These are phyloP conservation scores for Carollia perspicillata DNA, from an alignment of 2,113 vertebrate genomes.

Conservation along the genomic window DNA sequence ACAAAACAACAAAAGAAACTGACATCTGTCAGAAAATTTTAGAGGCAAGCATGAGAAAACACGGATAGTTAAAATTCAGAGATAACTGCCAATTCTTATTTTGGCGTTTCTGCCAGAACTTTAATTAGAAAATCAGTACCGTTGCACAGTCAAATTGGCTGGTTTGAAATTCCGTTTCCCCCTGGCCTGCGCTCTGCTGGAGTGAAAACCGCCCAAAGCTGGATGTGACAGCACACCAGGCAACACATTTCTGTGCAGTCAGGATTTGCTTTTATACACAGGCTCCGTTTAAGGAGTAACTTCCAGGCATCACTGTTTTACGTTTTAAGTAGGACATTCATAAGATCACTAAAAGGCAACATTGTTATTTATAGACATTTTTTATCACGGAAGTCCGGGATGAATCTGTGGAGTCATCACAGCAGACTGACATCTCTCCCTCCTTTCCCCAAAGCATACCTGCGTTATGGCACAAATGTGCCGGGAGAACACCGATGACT, in stretches of 20 bases:
- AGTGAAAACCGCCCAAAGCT: not conserved
- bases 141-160: not conserved
- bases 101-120: conserved; percentile 10
- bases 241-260: not conserved
- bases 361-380: not conserved
- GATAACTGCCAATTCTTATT: conserved; percentile 36
- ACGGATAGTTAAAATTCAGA: not conserved
- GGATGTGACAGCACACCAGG: not conserved
- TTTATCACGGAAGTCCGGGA: not conserved
- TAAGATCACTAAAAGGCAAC: not conserved
- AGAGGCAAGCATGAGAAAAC: not conserved
- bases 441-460: not conserved
- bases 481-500: not conserved
- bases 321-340: not conserved
- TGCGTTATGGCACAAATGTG: not conserved
- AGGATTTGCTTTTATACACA: not conserved
- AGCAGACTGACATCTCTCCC: not conserved
- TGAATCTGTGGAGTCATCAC: not conserved
- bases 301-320: not conserved
- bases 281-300: not conserved
- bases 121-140: conserved; percentile 45
- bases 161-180: not conserved
- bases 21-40: not conserved
- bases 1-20: not conserved
- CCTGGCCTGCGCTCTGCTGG: not conserved